Conservation (phyloP, 2,797 vertebrate species). For the Macroramphosus scolopax region DNA sequence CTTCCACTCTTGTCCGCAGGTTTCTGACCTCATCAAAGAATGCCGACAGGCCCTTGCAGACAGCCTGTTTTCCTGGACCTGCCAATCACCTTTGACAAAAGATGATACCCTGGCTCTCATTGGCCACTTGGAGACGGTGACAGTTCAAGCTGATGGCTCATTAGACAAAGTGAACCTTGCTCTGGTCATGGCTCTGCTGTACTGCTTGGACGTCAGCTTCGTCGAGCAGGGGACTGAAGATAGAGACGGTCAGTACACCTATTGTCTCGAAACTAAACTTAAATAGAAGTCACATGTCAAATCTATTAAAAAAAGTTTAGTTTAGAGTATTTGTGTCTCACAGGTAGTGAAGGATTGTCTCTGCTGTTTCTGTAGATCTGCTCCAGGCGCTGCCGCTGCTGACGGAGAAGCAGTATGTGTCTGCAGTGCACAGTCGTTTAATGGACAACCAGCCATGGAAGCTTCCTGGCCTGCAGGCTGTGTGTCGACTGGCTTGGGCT, state of each 20-base stretch:
- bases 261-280: no score
- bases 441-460: slow-evolving; percentile 91
- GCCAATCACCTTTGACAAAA: slow-evolving; percentile 90
- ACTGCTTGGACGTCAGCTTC: slow-evolving; percentile 94
- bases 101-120: slow-evolving; percentile 94
- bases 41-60: slow-evolving; percentile 90
- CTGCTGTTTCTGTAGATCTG: slow-evolving; percentile 78
- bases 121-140: slow-evolving; percentile 89
- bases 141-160: slow-evolving; percentile 89
- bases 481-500: slow-evolving; percentile 91
- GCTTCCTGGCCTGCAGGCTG: slow-evolving; percentile 90
- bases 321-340: background rate
- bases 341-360: background rate
- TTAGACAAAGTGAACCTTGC: slow-evolving; percentile 89
- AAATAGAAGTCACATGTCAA: no score
- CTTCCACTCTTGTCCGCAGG: slow-evolving; percentile 68
- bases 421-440: slow-evolving; percentile 87
- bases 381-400: slow-evolving; percentile 88
- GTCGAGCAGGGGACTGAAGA: slow-evolving; percentile 92
- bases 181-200: slow-evolving; percentile 94
- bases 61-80: slow-evolving; percentile 95
- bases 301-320: no score
- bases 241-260: slow-evolving; percentile 82
- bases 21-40: slow-evolving; percentile 94
- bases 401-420: slow-evolving; percentile 91